These are phyloP conservation scores for Hanleya hanleyi DNA, from an alignment of 2,888 invertebrate genomes.

Conservation along the genomic window DNA sequence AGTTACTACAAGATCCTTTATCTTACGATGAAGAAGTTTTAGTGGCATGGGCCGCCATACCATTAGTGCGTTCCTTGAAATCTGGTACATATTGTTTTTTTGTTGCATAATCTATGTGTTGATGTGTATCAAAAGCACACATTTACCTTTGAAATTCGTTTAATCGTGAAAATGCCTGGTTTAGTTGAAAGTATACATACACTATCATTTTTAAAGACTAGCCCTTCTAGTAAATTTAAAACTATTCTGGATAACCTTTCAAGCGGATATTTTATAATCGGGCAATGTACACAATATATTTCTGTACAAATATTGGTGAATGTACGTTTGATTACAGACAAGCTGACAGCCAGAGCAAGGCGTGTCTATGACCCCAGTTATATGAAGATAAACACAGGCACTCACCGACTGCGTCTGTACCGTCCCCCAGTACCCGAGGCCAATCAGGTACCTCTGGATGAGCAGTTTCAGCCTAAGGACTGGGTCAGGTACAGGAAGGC, in stretches of 20 bases:
- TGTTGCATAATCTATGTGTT: no score
- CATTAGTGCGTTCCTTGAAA: constrained; percentile 52
- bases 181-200: no score
- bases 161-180: no score
- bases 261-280: no score
- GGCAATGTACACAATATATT: no score
- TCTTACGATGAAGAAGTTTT: constrained; percentile 61
- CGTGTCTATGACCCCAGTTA: constrained; percentile 37
- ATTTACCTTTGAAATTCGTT: no score
- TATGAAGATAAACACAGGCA: constrained; percentile 65
- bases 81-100: constrained; percentile 39
- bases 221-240: no score
- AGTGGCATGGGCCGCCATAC: constrained; percentile 69
- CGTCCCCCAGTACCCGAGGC: constrained; percentile 65
- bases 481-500: constrained; percentile 62
- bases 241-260: no score
- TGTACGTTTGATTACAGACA: no score
- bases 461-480: constrained; percentile 30
- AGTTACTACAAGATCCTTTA: constrained; percentile 34
- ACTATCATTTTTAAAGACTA: no score
- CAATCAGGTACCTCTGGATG: constrained; percentile 54
- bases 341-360: not conserved
- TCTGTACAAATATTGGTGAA: no score
- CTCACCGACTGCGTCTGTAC: constrained; percentile 61
- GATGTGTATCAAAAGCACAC: no score